Evolutionary conservation across 2,797 vertebrate genomes (phyloP), one percentile per base, ranked within the genome.

Genomic region (Craterocephalus amniculus): DNA sequence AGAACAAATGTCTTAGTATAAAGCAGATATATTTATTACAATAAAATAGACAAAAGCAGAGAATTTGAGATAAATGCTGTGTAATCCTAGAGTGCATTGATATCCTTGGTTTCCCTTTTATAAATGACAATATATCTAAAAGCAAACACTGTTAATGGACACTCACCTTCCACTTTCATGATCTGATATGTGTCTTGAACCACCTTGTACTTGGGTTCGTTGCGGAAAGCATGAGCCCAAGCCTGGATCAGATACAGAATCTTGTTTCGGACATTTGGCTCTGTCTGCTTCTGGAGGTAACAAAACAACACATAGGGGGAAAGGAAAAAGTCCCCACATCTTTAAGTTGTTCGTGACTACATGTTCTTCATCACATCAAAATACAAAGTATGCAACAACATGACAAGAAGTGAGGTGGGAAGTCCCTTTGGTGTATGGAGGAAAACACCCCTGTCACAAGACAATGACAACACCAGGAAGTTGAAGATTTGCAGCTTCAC

Each of bases 181-280:
- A 99, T 99, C 89, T 99, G 98, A 67, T 99, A 99, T 11, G 98
- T 99, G 88, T 99, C 98, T 91, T 99, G 98, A 52, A 99, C 96
- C 89, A 99, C 97, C 86, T 99, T 99, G 91, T 99, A 99, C 88
- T 98, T 98, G 77, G 98, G 97, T 82, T 99, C 98, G 0, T 99
- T 99, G 66, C 98, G 96, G 89, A 99, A 99, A 60, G 97, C 97
- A 0, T 99, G 97, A 8, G 98, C 93, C 98, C 98, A 99, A 83
- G 98, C 98, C 83, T 99, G 98, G 91, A 99, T 98, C 83, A 99
- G 90, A 82, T 98, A 97, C 0, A 99, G 89, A 67, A 99, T 98
- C 92, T 99, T 99, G 83, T 96, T 99, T 72, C 96, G 95, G 52
- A 99, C 98, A 0, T 96, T 99, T 3, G 95, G 94, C 81, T 99